phyloP scores from a whole-genome alignment of 2,797 vertebrate species.

The Squalus acanthias region DNA sequence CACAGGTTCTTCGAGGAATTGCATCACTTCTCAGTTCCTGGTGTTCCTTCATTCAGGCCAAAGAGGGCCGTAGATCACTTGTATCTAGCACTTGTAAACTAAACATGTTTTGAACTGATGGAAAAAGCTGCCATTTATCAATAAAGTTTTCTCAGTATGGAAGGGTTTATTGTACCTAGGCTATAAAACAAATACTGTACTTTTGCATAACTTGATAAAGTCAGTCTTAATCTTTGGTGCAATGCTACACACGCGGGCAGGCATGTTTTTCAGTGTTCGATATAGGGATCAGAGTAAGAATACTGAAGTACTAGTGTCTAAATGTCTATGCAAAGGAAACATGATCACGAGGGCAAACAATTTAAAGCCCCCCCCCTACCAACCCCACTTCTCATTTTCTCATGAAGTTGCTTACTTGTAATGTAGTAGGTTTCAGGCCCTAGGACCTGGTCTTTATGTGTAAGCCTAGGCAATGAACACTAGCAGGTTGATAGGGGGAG shows the following conservation, averaged over 20 bases:
- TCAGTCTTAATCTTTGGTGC: background rate
- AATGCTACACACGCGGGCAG: background rate
- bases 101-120: background rate
- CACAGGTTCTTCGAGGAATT: too few species aligned
- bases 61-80: background rate
- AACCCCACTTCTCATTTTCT: background rate
- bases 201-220: background rate
- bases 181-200: background rate
- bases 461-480: background rate
- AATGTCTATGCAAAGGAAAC: background rate
- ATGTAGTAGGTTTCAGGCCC: background rate
- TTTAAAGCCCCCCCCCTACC: background rate
- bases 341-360: background rate
- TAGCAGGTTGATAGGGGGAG: background rate
- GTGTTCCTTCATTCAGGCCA: background rate
- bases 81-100: background rate
- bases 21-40: background rate
- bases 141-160: background rate
- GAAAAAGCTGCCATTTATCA: background rate
- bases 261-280: background rate
- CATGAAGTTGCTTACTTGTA: background rate
- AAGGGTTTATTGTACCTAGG: background rate
- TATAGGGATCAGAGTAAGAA: background rate
- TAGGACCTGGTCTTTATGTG: background rate
- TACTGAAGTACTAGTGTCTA: background rate